Percentiles rank a stretch among this genome's conserved stretches.
phyloP scores from a whole-genome alignment of 2,888 invertebrate genomes.

The Nomada lathburiana region DNA sequence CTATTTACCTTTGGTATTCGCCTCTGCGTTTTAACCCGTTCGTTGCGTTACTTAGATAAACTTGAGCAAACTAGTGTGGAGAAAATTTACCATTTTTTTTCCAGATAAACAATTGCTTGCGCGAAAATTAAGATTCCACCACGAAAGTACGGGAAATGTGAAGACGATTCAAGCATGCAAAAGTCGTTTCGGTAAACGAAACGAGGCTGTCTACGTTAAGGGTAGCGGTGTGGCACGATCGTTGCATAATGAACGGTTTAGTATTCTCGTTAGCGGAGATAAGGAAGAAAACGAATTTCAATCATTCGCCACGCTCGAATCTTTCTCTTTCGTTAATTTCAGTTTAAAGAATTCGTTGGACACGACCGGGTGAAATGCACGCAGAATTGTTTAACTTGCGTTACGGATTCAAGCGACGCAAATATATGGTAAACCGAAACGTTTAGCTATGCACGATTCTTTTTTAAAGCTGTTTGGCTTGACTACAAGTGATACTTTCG shows the following conservation, averaged over 20 bases:
- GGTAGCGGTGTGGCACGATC: constrained; percentile 21
- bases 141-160: neutral
- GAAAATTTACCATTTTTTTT: too few species aligned
- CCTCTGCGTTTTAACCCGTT: too few species aligned
- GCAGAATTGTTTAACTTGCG: neutral
- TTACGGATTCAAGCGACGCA: constrained; percentile 4
- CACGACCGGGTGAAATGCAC: constrained; percentile 9
- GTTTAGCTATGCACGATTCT: neutral
- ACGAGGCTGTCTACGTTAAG: constrained; percentile 20
- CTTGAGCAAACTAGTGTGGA: too few species aligned
- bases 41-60: too few species aligned
- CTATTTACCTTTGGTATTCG: too few species aligned
- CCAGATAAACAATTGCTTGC: too few species aligned
- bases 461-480: neutral
- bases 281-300: constrained; percentile 26
- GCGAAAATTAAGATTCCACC: neutral
- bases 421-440: constrained; percentile 15
- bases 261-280: constrained; percentile 23
- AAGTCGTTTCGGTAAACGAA: constrained; percentile 28
- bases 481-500: neutral
- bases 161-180: constrained; percentile 20
- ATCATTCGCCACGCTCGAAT: neutral
- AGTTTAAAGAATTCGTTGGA: constrained; percentile 19
- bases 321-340: constrained; percentile 23
- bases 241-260: constrained; percentile 39